Evolutionary conservation across 2,113 vertebrate species (phyloP), one percentile per base, ranked within the genome.

Genomic region (Colius striatus): DNA sequence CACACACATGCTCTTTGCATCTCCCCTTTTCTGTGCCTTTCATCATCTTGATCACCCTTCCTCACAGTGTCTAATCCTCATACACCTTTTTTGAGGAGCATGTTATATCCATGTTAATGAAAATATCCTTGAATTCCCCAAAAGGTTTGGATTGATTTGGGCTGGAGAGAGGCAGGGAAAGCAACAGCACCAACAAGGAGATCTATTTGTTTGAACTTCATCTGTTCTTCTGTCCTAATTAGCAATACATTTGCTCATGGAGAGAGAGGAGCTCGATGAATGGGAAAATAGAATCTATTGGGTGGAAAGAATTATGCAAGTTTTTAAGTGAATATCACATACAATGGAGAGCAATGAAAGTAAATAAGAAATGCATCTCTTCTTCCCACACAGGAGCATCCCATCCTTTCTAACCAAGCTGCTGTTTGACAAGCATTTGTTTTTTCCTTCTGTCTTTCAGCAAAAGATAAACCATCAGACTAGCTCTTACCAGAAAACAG

Each of bases 361-460:
- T 29, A 67, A 90, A 86, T 13, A 47, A 0, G 0, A 62, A 90
- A 66, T 38, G 34, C 18, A 48, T 41, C 16, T 94, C 47, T 86
- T 43, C 30, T 84, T 47, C 38, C 29, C 11, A 2, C 10, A 1
- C 1, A 74, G 65, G 19, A 94, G 25, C 12, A 2, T 47, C 61
- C 58, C 11, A n/a, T 38, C 43, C 36, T 84, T 81, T 71, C 66
- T 30, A 48, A 47, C 22, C 1, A 2, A 88, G 43, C 43, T 26
- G 21, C 55, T 55, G 10, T 22, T 30, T 88, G 62, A 84, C 25
- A 41, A 63, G 17, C 6, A 13, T 36, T 71, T 67, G 22, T 47
- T 75, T 16, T 36, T 26, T 25, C 16, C 43, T 60, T 32, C 15
- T 96, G 63, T 95, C 67, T 96, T 97, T 90, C 95, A 96, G 95